A percentile compares a stretch with the other conserved stretches of the same genome.
Evolutionary conservation across 2,797 vertebrate species (phyloP).

Genomic region (Sparus aurata): DNA sequence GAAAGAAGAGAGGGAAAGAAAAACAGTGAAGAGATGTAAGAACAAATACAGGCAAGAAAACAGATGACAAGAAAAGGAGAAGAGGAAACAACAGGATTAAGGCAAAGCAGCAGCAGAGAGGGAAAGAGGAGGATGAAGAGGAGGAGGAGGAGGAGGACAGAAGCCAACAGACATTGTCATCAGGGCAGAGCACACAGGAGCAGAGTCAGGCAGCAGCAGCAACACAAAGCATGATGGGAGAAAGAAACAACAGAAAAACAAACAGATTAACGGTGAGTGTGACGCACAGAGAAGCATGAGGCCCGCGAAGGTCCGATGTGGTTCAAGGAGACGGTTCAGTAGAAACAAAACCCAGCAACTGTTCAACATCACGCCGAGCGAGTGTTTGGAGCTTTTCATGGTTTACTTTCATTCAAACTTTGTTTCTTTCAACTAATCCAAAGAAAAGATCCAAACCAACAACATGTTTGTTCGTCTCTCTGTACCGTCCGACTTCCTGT

Average conservation of each 20-base stretch:
- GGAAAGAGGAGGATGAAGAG: conserved; percentile 68
- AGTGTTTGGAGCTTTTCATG: too few species aligned
- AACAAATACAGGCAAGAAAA: background rate
- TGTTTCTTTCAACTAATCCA: background rate
- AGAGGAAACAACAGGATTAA: background rate
- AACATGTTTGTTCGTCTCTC: background rate
- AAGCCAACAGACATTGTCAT: conserved; percentile 87
- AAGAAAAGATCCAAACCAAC: background rate
- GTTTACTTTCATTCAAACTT: too few species aligned
- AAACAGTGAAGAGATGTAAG: too few species aligned
- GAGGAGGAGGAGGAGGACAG: conserved; percentile 9
- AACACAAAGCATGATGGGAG: conserved; percentile 74
- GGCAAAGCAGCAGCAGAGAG: conserved; percentile 33
- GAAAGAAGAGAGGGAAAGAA: background rate
- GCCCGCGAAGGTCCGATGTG: conserved; percentile 5
- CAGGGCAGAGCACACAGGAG: conserved; percentile 79
- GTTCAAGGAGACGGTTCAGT: background rate
- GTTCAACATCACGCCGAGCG: too few species aligned
- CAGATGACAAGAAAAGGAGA: background rate
- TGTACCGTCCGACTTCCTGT: background rate
- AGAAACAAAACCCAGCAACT: conserved; percentile 24
- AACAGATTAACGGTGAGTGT: conserved; percentile 59
- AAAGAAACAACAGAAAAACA: conserved; percentile 54
- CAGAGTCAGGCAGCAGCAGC: conserved; percentile 64
- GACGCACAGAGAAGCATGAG: conserved; percentile 51